Conservation (phyloP, 92 coral and sea anemone species). For the Epizoanthus illoricatus region DNA sequence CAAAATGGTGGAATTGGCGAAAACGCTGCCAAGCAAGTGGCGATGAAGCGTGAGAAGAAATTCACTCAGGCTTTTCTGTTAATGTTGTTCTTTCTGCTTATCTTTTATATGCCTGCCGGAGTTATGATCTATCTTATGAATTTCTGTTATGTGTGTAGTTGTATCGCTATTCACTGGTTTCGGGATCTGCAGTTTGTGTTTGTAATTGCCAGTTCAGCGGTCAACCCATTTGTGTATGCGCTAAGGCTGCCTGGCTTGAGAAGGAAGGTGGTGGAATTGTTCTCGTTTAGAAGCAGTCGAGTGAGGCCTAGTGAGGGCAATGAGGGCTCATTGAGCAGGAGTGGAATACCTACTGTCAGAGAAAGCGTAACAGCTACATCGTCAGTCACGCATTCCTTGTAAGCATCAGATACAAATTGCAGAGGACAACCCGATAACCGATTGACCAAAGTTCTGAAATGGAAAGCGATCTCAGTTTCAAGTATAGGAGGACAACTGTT, state of each 20-base stretch:
- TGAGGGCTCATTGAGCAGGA: background rate
- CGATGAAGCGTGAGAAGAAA: slow-evolving; percentile 14
- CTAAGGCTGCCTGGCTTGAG: slow-evolving; percentile 24
- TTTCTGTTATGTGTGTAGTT: slow-evolving; percentile 23
- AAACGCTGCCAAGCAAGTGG: background rate
- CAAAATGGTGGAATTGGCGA: background rate
- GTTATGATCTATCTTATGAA: slow-evolving; percentile 32
- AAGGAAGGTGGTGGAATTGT: background rate
- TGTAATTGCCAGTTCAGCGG: slow-evolving; percentile 30
- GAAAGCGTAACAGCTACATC: background rate
- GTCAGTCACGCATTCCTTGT: background rate
- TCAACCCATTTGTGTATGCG: slow-evolving; percentile 37
- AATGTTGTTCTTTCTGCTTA: slow-evolving; percentile 1
- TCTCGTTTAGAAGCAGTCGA: background rate
- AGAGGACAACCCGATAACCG: no score
- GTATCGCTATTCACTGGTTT: slow-evolving; percentile 31
- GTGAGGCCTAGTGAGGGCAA: background rate
- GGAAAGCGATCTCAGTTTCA: no score
- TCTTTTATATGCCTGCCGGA: slow-evolving; percentile 22
- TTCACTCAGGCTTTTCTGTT: slow-evolving; percentile 24
- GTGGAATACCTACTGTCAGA: background rate
- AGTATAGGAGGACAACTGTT: no score
- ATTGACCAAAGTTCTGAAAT: no score
- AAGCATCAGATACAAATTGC: background rate
- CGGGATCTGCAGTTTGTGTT: slow-evolving; percentile 35